Conservation (phyloP, 2,113 vertebrate species). For the Mugil cephalus region DNA sequence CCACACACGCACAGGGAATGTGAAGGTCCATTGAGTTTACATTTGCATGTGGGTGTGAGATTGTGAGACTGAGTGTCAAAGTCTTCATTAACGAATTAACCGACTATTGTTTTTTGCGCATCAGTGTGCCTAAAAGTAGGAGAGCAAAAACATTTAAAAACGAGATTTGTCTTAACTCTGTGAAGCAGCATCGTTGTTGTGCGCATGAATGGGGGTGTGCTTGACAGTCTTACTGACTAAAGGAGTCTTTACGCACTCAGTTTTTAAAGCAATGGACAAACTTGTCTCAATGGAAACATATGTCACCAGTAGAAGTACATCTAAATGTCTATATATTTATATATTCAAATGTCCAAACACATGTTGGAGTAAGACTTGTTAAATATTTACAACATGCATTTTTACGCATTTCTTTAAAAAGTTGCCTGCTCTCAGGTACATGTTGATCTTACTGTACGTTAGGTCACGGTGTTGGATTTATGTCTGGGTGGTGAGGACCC, state of each 20-base stretch:
- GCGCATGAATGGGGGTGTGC: too few relatives aligned
- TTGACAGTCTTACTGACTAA: not conserved
- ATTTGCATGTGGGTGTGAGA: slow-evolving; percentile 34
- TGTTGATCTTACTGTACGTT: not conserved
- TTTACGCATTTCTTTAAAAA: slow-evolving; percentile 29
- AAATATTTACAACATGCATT: not conserved
- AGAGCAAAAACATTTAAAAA: accelerated
- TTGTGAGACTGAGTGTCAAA: slow-evolving; percentile 14
- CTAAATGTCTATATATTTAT: too few relatives aligned
- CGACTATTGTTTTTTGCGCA: slow-evolving; percentile 3
- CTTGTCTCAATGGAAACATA: not conserved
- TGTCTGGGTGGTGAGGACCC: slow-evolving; percentile 82
- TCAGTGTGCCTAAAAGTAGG: slow-evolving; percentile 39
- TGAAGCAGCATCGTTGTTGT: not conserved
- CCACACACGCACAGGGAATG: slow-evolving; percentile 34
- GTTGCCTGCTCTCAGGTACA: not conserved
- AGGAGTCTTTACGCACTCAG: slow-evolving; percentile 11
- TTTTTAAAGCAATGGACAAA: not conserved
- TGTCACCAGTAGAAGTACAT: too few relatives aligned
- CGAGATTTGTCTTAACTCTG: not conserved
- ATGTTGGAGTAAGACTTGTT: too few relatives aligned
- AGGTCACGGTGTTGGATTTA: slow-evolving; percentile 4
- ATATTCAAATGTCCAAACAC: too few relatives aligned
- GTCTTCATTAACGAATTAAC: not conserved
- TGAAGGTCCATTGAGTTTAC: slow-evolving; percentile 19